These are phyloP conservation scores for Babylonia areolata DNA, from an alignment of 1,140 invertebrate genomes.

Conservation along the genomic window DNA sequence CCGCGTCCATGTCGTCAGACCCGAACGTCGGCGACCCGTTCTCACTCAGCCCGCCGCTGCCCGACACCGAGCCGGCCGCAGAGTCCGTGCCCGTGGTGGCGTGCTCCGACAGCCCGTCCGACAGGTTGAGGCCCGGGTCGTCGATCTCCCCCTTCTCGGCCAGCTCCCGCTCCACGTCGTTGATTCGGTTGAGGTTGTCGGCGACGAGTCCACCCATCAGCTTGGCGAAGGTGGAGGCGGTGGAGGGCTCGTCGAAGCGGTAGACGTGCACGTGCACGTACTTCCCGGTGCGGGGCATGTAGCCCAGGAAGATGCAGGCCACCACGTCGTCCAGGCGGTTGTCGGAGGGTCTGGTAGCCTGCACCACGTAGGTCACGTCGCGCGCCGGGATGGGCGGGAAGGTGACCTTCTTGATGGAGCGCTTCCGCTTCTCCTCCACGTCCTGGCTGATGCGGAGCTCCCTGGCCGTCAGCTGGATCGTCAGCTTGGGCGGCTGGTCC, in stretches of 20 bases:
- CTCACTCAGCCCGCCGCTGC: constrained; percentile 60
- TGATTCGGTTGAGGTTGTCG: constrained; percentile 83
- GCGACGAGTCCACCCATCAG: constrained; percentile 90
- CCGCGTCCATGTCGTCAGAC: constrained; percentile 63
- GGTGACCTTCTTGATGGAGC: constrained; percentile 66
- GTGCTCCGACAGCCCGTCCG: constrained; percentile 57
- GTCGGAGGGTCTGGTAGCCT: constrained; percentile 65
- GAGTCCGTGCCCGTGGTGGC: constrained; percentile 50
- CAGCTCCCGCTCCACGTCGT: constrained; percentile 68
- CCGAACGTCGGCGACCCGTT: constrained; percentile 51
- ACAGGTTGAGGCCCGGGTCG: constrained; percentile 39
- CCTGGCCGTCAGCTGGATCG: constrained; percentile 86
- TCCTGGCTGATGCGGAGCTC: constrained; percentile 95
- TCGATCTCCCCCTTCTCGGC: constrained; percentile 62
- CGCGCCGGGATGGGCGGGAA: constrained; percentile 69
- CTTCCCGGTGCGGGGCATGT: constrained; percentile 85
- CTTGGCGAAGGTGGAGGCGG: constrained; percentile 88
- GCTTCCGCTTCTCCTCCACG: constrained; percentile 66
- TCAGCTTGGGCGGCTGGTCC: constrained; percentile 86
- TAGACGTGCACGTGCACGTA: constrained; percentile 96
- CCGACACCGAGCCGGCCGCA: constrained; percentile 54
- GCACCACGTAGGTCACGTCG: constrained; percentile 66
- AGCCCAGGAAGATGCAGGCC: constrained; percentile 85
- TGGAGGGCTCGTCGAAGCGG: constrained; percentile 94
- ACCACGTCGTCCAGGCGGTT: constrained; percentile 83